These are phyloP conservation scores for Misgurnus mizolepis DNA, from an alignment of 2,113 vertebrate genomes.

Conservation along the genomic window DNA sequence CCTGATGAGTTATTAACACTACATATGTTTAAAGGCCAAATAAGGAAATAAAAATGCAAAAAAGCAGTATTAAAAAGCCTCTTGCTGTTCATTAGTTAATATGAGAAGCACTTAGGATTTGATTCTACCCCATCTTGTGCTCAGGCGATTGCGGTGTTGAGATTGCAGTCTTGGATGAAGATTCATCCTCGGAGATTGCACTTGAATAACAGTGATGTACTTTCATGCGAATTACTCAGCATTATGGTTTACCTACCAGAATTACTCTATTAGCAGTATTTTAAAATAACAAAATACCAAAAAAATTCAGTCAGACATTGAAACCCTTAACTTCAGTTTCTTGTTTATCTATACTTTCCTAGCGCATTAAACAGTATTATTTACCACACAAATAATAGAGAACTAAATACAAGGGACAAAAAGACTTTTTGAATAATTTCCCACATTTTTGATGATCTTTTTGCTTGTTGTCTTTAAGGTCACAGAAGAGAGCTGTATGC, in stretches of 20 bases:
- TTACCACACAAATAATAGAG: slow-evolving; percentile 59
- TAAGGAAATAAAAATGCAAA: slow-evolving; percentile 46
- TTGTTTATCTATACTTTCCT: not conserved
- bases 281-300: slow-evolving; percentile 40
- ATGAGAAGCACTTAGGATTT: slow-evolving; percentile 56
- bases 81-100: slow-evolving; percentile 64
- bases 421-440: slow-evolving; percentile 60
- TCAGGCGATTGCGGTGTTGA: slow-evolving; percentile 71
- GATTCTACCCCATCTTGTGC: slow-evolving; percentile 63
- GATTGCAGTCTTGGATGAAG: slow-evolving; percentile 61
- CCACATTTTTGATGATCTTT: slow-evolving; percentile 61
- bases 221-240: slow-evolving; percentile 37
- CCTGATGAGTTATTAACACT: slow-evolving; percentile 58
- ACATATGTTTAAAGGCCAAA: slow-evolving; percentile 64
- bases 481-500: not conserved
- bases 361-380: slow-evolving; percentile 18
- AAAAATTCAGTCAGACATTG: slow-evolving; percentile 13
- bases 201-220: slow-evolving; percentile 57
- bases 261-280: slow-evolving; percentile 16
- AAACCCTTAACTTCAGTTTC: not conserved
- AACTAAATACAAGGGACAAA: slow-evolving; percentile 48
- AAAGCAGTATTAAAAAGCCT: slow-evolving; percentile 67
- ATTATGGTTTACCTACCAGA: slow-evolving; percentile 33
- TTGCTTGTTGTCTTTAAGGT: slow-evolving; percentile 48
- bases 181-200: slow-evolving; percentile 56